Base-by-base conservation (phyloP, 2,113 vertebrate genomes). In the Lethenteron reissneri region DNA sequence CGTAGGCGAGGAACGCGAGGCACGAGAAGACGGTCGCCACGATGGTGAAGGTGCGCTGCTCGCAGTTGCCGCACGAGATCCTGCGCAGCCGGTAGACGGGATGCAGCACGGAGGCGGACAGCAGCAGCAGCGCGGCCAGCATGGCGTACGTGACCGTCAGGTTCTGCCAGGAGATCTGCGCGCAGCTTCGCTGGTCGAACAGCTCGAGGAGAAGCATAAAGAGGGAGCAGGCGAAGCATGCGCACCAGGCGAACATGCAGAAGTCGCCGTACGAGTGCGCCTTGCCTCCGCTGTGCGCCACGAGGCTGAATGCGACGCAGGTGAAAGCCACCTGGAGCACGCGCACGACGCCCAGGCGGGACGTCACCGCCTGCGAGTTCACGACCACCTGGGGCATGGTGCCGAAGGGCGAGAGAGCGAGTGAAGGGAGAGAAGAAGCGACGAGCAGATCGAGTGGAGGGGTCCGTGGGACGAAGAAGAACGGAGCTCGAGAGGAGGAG, bases 231-330 rank as follows among this genome's bases (percentile, higher is more conserved):
- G 82, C 80, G 11, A 92, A 92, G 76, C 87, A 87, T 77, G 88
- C 85, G 72, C 86, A 83, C 89, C 89, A 92, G 74, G 85, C 84
- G 77, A 92, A 90, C 81, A 90, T 82, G 78, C 84, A 86, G 83
- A 85, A 86, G 79, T 88, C 80, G 0, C 84, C 84, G 1, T 81
- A 81, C 58, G 78, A 76, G 0, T 76, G 76, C 0, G 0, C 0
- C 70, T 82, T 75, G 1, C 41, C 8, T 0, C 56, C 76, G 2
- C 81, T 81, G 1, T 85, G 85, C 59, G 83, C 80, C 1, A 88
- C 83, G 70, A 90, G 79, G 0, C 87, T 87, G 79, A 92, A 92
- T 57, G 89, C 83, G 64, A 91, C 80, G 1, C 89, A 91, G 72
- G 88, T 73, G 74, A 84, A 88, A 70, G 83, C 8, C 72, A 83